These are phyloP conservation scores for Orchestes rusci DNA, from an alignment of 2,888 invertebrate genomes.

Conservation along the genomic window DNA sequence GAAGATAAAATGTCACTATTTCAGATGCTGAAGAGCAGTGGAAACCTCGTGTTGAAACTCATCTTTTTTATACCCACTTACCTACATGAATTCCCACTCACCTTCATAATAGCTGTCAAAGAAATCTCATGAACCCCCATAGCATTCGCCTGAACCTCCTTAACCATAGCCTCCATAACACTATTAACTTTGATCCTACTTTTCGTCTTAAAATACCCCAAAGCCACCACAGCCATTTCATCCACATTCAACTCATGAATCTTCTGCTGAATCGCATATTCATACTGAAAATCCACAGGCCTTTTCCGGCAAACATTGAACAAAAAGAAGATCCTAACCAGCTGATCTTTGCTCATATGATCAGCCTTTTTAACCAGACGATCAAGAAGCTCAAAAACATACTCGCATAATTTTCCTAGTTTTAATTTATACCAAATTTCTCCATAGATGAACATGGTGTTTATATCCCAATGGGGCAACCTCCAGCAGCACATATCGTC, in stretches of 20 bases:
- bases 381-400: slow-evolving; percentile 14
- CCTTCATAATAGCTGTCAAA: slow-evolving; percentile 59
- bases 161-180: slow-evolving; percentile 40
- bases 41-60: too few relatives aligned
- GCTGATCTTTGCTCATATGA: slow-evolving; percentile 52
- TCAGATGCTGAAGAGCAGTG: too few relatives aligned
- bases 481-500: slow-evolving; percentile 55
- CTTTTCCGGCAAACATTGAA: slow-evolving; percentile 53
- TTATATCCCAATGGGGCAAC: slow-evolving; percentile 47
- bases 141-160: slow-evolving; percentile 47
- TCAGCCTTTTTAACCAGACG: slow-evolving; percentile 47
- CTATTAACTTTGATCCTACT: slow-evolving; percentile 53
- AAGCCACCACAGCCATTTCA: slow-evolving; percentile 63
- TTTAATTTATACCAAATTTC: slow-evolving; percentile 59
- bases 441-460: slow-evolving; percentile 51
- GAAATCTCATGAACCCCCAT: slow-evolving; percentile 56
- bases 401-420: slow-evolving; percentile 32
- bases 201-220: slow-evolving; percentile 74
- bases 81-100: slow-evolving; percentile 22
- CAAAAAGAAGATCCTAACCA: slow-evolving; percentile 62
- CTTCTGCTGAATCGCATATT: slow-evolving; percentile 48
- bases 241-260: slow-evolving; percentile 53
- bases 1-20: too few relatives aligned
- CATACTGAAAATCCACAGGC: slow-evolving; percentile 57
- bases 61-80: not conserved